Evolutionary conservation across 2,888 invertebrate species (phyloP).

Genomic region (Aporophyla nigra): DNA sequence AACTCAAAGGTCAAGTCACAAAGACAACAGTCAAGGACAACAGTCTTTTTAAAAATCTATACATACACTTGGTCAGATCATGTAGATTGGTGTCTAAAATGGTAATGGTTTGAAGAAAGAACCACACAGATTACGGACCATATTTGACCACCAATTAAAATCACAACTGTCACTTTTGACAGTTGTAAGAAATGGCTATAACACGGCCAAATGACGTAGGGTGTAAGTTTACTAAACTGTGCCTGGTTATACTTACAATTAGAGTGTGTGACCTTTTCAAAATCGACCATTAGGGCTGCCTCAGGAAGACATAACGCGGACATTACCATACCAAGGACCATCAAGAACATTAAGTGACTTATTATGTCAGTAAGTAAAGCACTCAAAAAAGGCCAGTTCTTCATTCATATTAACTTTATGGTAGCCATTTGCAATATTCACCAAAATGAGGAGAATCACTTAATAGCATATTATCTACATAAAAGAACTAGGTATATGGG

Average conservation of each 20-base stretch:
- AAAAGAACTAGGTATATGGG: conserved; percentile 33
- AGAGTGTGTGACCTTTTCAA: conserved; percentile 8
- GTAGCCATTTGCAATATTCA: conserved; percentile 10
- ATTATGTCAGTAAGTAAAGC: conserved; percentile 8
- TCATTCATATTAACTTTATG: conserved; percentile 31
- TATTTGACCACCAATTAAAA: no score
- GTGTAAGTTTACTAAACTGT: neutral
- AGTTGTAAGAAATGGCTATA: no score
- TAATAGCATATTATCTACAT: conserved; percentile 27
- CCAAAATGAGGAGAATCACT: conserved; percentile 28
- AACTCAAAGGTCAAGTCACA: no score
- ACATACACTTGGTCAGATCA: no score
- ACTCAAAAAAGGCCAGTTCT: conserved; percentile 12
- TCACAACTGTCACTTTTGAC: no score
- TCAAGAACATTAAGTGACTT: conserved; percentile 35
- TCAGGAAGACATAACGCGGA: conserved; percentile 25
- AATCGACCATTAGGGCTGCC: conserved; percentile 20
- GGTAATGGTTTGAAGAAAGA: no score
- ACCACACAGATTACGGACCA: no score
- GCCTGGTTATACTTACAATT: neutral
- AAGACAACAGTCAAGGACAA: no score
- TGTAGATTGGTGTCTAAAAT: no score
- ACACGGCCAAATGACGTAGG: neutral
- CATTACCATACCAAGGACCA: conserved; percentile 18
- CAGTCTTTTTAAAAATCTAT: no score